These are phyloP conservation scores for Neodiprion virginianus DNA, from an alignment of 1,140 invertebrate species.

Conservation along the genomic window DNA sequence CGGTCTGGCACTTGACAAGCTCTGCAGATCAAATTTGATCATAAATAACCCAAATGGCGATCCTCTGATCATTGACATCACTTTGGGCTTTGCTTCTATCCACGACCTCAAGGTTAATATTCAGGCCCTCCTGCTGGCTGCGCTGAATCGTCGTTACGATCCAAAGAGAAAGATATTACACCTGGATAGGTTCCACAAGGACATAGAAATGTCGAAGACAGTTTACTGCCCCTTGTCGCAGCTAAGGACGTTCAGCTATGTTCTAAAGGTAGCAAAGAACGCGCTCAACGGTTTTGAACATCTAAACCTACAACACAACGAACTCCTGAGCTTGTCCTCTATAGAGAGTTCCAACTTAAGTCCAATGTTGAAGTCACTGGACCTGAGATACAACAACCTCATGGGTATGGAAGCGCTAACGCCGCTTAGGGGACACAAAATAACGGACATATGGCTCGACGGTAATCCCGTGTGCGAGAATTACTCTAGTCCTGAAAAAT, in stretches of 20 bases:
- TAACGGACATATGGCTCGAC: conserved; percentile 52
- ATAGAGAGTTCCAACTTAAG: conserved; percentile 49
- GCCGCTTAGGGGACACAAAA: conserved; percentile 37
- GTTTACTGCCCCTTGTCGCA: conserved; percentile 61
- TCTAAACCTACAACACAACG: conserved; percentile 57
- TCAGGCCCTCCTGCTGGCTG: conserved; percentile 51
- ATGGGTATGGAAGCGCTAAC: conserved; percentile 39
- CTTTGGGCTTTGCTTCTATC: conserved; percentile 57
- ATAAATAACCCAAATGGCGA: conserved; percentile 51
- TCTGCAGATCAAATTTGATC: conserved; percentile 59
- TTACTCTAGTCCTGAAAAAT: conserved; percentile 44
- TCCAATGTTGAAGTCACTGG: conserved; percentile 48
- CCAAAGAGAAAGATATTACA: conserved; percentile 46
- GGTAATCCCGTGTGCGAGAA: conserved; percentile 58
- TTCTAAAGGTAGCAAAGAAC: conserved; percentile 57
- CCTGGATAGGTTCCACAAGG: conserved; percentile 57
- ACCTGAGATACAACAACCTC: conserved; percentile 60
- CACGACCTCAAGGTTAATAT: conserved; percentile 60
- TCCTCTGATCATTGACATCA: conserved; percentile 54
- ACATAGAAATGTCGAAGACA: conserved; percentile 55
- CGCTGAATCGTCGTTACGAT: conserved; percentile 55
- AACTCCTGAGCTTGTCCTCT: conserved; percentile 48
- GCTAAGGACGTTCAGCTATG: conserved; percentile 54
- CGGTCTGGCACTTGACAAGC: conserved; percentile 56
- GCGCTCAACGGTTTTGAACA: conserved; percentile 46